Evolutionary conservation across 2,888 invertebrate species (phyloP), one percentile per base, ranked within the genome.

Genomic region (Epistrophe eligans): DNA sequence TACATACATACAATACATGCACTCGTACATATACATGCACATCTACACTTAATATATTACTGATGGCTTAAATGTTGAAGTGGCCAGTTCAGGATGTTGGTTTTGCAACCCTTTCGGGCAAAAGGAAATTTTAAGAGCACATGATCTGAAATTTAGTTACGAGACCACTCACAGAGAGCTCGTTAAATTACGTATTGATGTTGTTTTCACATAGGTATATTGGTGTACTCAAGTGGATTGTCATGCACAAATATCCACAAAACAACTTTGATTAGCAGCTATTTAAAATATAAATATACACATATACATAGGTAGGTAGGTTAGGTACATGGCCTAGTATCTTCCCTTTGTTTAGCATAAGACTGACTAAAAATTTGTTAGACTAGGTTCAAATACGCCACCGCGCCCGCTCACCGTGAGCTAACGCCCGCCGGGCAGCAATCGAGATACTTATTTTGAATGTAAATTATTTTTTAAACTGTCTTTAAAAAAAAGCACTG

Each of bases 51-150:
- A 40, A 1, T 64, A 55, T 67, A 57, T 74, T 79, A 70, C 70
- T 72, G 60, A 77, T 57, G 24, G 50, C 9, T 50, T 32, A 72
- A 52, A 73, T 45, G 67, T 73, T 85, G 57, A 81, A 85, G 84
- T 81, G 84, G 67, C 77, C 84, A 85, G 70, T 77, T 81, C 57
- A 81, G 77, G 62, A 77, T 62, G 67, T 76, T 70, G 60, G 58
- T 58, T 40, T 55, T 70, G 13, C 60, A 62, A 79, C 57, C 77
- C 72, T 67, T 72, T 55, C 35, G 0, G 38, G 4, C 38, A 19
- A 9, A 45, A 17, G 11, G 19, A 62, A 45, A 58, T 11, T 32
- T 11, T 50, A 15, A 62, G 40, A 57, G 77, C 1, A 24, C 24
- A 35, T 17, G 43, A 17, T 57, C 13, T 19, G 40, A 57, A 45